Base-by-base conservation (phyloP, 2,113 vertebrate species). In the Eptesicus fuscus region DNA sequence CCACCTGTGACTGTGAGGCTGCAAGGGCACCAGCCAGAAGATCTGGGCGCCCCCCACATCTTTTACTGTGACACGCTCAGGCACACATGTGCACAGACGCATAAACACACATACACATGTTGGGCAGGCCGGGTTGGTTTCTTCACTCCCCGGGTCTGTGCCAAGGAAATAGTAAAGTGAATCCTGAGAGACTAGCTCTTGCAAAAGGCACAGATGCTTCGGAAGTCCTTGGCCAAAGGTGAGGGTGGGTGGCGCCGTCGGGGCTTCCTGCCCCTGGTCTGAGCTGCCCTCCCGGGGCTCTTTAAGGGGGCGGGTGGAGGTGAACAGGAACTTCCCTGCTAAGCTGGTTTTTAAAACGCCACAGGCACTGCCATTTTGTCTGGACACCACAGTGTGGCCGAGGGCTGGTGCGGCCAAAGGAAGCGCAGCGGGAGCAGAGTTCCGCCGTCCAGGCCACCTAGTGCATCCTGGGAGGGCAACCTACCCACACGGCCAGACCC, bases 61-160 rank as follows among this genome's bases (percentile, higher is more conserved):
- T 90, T 92, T 42, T 49, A 88, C 88, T 88, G 25, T 28, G 40
- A 84, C 61, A 20, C 0, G 32, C 51, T 30, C 42, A 83, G 74
- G 56, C 25, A 51, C 53, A 59, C n/a, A 7, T 0, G 13, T 30
- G 3, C 59, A 30, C 6, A 30, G 30, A 70, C 0, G 3, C 25
- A 30, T 8, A 59, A 65, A 94, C 56, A 79, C 23, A 49, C 1
- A 69, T 28, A 42, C 11, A 9, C 8, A 6, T 28, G 37, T 37
- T 61, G 35, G 63, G 7, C 37, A 76, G 17, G 16, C 0, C 4
- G 40, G 40, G 20, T 70, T 16, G 4, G 8, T 90, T 85, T 91
- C 65, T 77, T 79, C 17, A 32, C 40, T 22, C 2, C 1, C 14
- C 20, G 1, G 0, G 4, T 73, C 65, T 85, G 14, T 65, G 67